Evolutionary conservation across 2,797 vertebrate species (phyloP).

Genomic region (Diglossa cyanea): DNA sequence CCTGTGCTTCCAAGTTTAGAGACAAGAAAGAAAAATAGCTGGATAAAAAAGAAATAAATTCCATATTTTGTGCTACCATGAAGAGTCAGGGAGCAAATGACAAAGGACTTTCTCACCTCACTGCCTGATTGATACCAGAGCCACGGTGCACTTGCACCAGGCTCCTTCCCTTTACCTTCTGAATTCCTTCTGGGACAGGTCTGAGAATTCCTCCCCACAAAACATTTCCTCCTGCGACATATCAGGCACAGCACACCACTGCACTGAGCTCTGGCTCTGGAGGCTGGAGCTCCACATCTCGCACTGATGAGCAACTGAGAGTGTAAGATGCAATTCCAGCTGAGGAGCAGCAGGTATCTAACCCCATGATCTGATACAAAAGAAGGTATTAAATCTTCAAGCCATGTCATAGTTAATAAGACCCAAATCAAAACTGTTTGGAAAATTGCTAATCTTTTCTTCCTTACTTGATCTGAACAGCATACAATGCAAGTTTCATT

Average conservation of each 20-base stretch:
- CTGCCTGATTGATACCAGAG: accelerated
- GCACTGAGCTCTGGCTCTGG: background rate
- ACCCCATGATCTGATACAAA: background rate
- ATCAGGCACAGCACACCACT: background rate
- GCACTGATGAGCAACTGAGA: background rate
- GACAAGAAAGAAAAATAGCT: background rate
- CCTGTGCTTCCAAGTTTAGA: background rate
- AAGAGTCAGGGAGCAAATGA: background rate
- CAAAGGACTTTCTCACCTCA: accelerated
- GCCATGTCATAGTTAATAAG: background rate
- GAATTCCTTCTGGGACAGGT: background rate
- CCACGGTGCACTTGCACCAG: accelerated
- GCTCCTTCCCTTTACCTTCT: background rate
- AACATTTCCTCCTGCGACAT: background rate
- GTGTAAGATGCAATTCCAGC: background rate
- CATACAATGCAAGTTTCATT: background rate
- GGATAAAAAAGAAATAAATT: background rate
- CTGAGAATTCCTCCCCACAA: background rate
- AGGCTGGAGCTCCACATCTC: background rate
- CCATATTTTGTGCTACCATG: background rate
- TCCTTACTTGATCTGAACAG: background rate
- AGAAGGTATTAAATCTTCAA: background rate
- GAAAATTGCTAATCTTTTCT: background rate
- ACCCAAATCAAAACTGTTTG: background rate
- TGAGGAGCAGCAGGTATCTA: background rate